Percentiles rank a stretch among this genome's conserved stretches.
Evolutionary conservation across 2,888 invertebrate species (phyloP).

Genomic region (Dolichomitus sp.): DNA sequence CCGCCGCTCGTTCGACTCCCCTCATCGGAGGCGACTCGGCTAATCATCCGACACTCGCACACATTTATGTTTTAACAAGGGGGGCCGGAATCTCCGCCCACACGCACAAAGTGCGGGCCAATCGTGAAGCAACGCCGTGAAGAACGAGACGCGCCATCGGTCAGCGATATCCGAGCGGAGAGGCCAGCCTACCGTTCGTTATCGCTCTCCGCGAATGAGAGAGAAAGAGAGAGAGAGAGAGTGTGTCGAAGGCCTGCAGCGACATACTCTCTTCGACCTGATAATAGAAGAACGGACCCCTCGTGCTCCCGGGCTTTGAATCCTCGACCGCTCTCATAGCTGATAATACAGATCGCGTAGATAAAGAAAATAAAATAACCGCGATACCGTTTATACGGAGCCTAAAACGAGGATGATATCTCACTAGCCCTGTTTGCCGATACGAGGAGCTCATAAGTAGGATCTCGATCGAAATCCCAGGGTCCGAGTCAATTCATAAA

Average conservation of each 20-base stretch:
- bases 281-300: constrained; percentile 4
- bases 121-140: constrained; percentile 71
- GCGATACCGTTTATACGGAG: background rate
- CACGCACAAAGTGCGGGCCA: constrained; percentile 75
- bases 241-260: background rate
- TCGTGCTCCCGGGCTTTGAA: constrained; percentile 31
- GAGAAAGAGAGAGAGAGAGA: background rate
- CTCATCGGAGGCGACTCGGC: constrained; percentile 66
- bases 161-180: constrained; percentile 40
- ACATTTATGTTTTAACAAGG: constrained; percentile 82
- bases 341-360: background rate
- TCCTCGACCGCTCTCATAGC: background rate
- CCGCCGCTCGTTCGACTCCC: constrained; percentile 40
- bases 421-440: constrained; percentile 17
- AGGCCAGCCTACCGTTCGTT: constrained; percentile 31
- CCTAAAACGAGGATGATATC: background rate
- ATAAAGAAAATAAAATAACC: constrained; percentile 1
- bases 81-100: constrained; percentile 79
- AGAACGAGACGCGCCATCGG: constrained; percentile 26
- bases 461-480: constrained; percentile 78
- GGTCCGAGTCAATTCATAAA: constrained; percentile 90
- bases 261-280: constrained; percentile 19
- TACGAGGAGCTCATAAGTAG: constrained; percentile 1
- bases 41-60: constrained; percentile 82
- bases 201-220: constrained; percentile 14